These are phyloP conservation scores for Falco naumanni DNA, from an alignment of 2,797 vertebrate genomes.

Conservation along the genomic window DNA sequence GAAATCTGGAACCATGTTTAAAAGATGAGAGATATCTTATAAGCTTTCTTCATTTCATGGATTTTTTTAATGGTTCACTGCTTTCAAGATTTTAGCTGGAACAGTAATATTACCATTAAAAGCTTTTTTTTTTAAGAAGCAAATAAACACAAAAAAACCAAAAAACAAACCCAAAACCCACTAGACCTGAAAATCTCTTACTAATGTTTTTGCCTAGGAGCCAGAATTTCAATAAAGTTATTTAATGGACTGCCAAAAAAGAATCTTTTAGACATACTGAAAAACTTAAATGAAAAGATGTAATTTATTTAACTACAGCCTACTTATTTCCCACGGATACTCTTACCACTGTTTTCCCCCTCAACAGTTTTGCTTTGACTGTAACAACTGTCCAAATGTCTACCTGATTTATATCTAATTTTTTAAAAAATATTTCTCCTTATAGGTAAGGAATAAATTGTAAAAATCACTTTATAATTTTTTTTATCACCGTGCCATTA, in stretches of 20 bases:
- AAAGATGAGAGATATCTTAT: neutral
- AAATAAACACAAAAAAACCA: neutral
- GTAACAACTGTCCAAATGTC: neutral
- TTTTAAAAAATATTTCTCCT: neutral
- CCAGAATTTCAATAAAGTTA: neutral
- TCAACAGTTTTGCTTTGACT: neutral
- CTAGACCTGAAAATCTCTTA: neutral
- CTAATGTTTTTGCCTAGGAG: neutral
- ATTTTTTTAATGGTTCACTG: neutral
- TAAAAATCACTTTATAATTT: too few species aligned
- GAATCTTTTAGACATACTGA: fast-evolving
- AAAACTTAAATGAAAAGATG: neutral
- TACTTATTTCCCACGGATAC: neutral
- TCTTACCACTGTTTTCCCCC: neutral
- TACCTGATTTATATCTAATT: neutral
- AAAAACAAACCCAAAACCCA: neutral
- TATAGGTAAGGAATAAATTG: neutral
- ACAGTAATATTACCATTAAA: neutral
- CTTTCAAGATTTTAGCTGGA: neutral
- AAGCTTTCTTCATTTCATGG: neutral
- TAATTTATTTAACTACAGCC: neutral
- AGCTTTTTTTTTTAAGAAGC: neutral
- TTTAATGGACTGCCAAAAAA: neutral
- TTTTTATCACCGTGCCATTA: neutral
- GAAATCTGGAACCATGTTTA: neutral